Evolutionary conservation across 1,140 invertebrate species (phyloP).

Genomic region (Leptinotarsa defecta): DNA sequence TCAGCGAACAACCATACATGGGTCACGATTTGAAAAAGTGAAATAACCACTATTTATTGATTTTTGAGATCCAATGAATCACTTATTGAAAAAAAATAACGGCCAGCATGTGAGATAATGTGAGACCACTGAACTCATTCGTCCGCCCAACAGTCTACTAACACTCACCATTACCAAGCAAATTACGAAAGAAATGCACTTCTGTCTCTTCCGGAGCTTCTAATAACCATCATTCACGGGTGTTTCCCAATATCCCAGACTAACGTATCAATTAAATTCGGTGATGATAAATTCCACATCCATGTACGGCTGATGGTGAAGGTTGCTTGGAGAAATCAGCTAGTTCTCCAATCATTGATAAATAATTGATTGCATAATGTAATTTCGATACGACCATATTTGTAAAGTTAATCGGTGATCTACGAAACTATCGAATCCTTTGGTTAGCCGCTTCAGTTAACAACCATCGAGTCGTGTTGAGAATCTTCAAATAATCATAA

Average conservation of each 20-base stretch:
- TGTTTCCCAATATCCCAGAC: constrained; percentile 8
- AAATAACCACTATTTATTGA: too few species aligned
- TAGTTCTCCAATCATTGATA: not conserved
- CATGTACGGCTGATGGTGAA: constrained; percentile 3
- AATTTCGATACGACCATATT: constrained; percentile 6
- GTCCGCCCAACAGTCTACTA: not conserved
- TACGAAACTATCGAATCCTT: not conserved
- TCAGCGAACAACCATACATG: too few species aligned
- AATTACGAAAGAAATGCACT: not conserved
- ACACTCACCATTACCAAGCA: not conserved
- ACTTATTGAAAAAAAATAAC: not conserved
- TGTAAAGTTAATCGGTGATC: constrained; percentile 1
- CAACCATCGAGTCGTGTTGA: not conserved
- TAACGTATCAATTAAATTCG: constrained; percentile 19
- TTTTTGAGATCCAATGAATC: too few species aligned
- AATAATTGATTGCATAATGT: constrained; percentile 9
- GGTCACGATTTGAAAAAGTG: too few species aligned
- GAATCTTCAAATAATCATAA: not conserved
- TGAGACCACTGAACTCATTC: not conserved
- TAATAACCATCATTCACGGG: constrained; percentile 1
- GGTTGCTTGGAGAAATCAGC: constrained; percentile 16
- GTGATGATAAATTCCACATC: constrained; percentile 22
- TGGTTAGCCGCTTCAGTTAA: constrained; percentile 5
- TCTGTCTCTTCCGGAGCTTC: not conserved
- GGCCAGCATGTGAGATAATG: not conserved